Conservation (phyloP, 2,888 invertebrate genomes). For the Peribatodes rhomboidaria region DNA sequence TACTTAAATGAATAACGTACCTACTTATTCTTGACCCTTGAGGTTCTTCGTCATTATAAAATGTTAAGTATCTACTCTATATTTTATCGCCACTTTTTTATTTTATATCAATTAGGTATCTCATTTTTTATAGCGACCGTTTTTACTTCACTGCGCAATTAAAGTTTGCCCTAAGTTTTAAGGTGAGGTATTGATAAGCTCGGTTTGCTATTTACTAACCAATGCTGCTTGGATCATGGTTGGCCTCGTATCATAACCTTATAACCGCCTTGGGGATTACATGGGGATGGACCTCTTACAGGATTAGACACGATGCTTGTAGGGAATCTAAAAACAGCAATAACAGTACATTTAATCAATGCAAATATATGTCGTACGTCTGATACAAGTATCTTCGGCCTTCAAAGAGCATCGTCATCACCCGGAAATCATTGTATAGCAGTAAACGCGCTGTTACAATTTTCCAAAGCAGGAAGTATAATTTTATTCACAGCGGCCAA, state of each 20-base stretch:
- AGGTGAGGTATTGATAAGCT: not conserved
- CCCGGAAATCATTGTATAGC: slow-evolving; percentile 77
- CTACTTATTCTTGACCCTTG: slow-evolving; percentile 8
- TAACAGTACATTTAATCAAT: slow-evolving; percentile 50
- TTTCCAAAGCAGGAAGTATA: slow-evolving; percentile 83
- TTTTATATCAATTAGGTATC: slow-evolving; percentile 14
- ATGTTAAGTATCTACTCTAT: slow-evolving; percentile 16
- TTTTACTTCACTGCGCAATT: slow-evolving; percentile 10
- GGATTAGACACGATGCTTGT: too few relatives aligned
- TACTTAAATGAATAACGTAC: not conserved
- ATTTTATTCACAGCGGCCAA: slow-evolving; percentile 66
- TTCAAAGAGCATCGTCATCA: slow-evolving; percentile 76
- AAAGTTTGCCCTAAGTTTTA: not conserved
- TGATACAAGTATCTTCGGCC: slow-evolving; percentile 64
- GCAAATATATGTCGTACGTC: slow-evolving; percentile 62
- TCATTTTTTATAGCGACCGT: slow-evolving; percentile 1
- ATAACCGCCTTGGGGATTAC: too few relatives aligned
- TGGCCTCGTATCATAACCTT: too few relatives aligned
- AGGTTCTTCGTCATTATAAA: slow-evolving; percentile 13
- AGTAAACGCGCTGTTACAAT: slow-evolving; percentile 79
- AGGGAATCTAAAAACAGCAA: too few relatives aligned
- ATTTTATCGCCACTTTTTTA: slow-evolving; percentile 7
- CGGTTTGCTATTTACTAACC: too few relatives aligned
- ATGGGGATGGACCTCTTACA: too few relatives aligned
- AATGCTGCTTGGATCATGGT: too few relatives aligned